Conservation (phyloP, 2,888 invertebrate genomes). For the Oconnorella tubifera region DNA sequence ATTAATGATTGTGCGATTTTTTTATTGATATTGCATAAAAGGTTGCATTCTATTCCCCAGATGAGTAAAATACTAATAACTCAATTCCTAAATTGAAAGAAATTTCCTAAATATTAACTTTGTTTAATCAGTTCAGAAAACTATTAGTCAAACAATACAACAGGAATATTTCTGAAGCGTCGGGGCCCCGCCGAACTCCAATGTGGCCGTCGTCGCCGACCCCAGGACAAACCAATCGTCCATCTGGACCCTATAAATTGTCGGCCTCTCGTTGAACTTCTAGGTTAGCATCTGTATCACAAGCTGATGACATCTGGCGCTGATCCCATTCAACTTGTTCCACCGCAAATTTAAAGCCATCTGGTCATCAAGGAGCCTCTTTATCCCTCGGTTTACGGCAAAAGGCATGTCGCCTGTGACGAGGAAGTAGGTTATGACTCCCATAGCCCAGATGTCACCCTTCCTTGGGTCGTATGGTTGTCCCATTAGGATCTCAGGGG, state of each 20-base stretch:
- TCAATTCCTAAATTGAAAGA: too few relatives aligned
- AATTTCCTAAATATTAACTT: too few relatives aligned
- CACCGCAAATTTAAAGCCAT: slow-evolving; percentile 45
- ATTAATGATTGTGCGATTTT: too few relatives aligned
- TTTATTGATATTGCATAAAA: too few relatives aligned
- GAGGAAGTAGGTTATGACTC: slow-evolving; percentile 57
- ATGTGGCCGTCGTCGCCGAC: neutral
- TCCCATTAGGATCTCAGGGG: slow-evolving; percentile 57
- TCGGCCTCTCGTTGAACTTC: slow-evolving; percentile 43
- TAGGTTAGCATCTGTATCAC: slow-evolving; percentile 43
- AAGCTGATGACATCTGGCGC: slow-evolving; percentile 40
- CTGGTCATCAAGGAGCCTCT: slow-evolving; percentile 49
- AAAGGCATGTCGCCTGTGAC: slow-evolving; percentile 58
- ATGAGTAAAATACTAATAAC: too few relatives aligned
- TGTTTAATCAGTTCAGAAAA: too few relatives aligned
- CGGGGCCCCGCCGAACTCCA: too few relatives aligned
- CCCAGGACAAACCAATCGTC: neutral
- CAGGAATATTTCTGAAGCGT: too few relatives aligned
- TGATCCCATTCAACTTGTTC: slow-evolving; percentile 39
- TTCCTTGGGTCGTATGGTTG: slow-evolving; percentile 58
- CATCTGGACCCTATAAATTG: slow-evolving; percentile 30
- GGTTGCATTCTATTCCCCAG: too few relatives aligned
- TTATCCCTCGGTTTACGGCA: slow-evolving; percentile 54
- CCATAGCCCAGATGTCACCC: slow-evolving; percentile 58
- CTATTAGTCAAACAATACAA: too few relatives aligned